Evolutionary conservation across 2,113 vertebrate genomes (phyloP), one percentile per base, ranked within the genome.

Genomic region (Erpornis zantholeuca): DNA sequence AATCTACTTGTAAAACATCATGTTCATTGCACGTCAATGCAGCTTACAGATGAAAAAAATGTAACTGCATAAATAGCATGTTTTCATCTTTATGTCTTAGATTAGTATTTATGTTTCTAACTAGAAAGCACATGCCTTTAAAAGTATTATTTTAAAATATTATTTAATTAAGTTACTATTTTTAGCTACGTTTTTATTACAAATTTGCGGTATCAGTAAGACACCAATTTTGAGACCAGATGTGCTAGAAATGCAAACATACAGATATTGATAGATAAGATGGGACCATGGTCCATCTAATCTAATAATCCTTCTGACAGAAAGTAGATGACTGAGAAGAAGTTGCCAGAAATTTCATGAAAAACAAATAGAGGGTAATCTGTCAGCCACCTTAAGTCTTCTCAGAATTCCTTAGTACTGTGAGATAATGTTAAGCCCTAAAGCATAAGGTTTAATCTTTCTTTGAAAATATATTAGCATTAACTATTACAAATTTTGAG

Each of bases 401-500:
- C 61, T 90, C 20, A 86, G 56, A 78, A 78, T 83, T 90, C 25
- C 64, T 20, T 88, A 66, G 59, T 78, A 52, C 33, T 90, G 33
- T 29, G 35, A 81, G 57, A 63, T 90, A 94, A 85, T 89, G 72
- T 86, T 86, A 96, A 94, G 47, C 57, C 42, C 29, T 66, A 66
- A 92, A 90, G 49, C 52, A 75, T 45, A 70, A 68, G 15, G 36
- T 83, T 82, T 95, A n/a, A 71, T 42, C 22, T 90, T 90, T 57
- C 79, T 96, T 95, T 94, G 90, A 96, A 94, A 96, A 60, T 81
- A 44, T 38, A 81, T 90, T 94, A 82, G 27, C 59, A 64, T 85
- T 82, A 56, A 54, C 50, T 88, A 24, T 70, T 90, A 80, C 22
- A 64, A 83, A 82, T 53, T 36, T 86, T 27, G 27, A 87, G 45